Conservation (phyloP, 2,113 vertebrate genomes). For the Chloropsis cyanopogon region DNA sequence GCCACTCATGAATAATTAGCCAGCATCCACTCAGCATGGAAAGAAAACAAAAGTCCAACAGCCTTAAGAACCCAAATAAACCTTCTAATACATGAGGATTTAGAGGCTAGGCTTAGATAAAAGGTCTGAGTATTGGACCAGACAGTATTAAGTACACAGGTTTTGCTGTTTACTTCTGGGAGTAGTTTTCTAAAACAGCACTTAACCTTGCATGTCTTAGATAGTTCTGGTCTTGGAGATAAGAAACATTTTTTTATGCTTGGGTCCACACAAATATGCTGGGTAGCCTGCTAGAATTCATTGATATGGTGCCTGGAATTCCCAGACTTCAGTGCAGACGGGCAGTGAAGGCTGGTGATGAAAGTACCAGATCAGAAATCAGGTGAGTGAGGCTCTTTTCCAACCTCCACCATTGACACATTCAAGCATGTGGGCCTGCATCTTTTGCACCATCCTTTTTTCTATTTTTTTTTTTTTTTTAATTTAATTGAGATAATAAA, state of each 20-base stretch:
- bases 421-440: background rate
- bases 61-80: background rate
- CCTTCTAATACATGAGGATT: background rate
- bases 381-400: background rate
- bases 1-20: background rate
- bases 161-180: background rate
- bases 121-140: background rate
- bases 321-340: background rate
- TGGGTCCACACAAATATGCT: background rate
- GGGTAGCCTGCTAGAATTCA: background rate
- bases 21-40: background rate
- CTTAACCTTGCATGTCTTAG: background rate
- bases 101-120: background rate
- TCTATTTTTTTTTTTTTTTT: background rate
- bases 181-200: background rate
- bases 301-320: background rate
- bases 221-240: background rate
- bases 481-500: background rate
- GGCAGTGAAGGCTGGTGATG: background rate
- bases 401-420: background rate
- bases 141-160: background rate
- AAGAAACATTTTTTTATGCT: background rate
- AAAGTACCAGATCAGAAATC: background rate
- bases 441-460: background rate
- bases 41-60: background rate